Evolutionary conservation across 2,113 vertebrate genomes (phyloP), one percentile per base, ranked within the genome.

Genomic region (Actinemys pallida): DNA sequence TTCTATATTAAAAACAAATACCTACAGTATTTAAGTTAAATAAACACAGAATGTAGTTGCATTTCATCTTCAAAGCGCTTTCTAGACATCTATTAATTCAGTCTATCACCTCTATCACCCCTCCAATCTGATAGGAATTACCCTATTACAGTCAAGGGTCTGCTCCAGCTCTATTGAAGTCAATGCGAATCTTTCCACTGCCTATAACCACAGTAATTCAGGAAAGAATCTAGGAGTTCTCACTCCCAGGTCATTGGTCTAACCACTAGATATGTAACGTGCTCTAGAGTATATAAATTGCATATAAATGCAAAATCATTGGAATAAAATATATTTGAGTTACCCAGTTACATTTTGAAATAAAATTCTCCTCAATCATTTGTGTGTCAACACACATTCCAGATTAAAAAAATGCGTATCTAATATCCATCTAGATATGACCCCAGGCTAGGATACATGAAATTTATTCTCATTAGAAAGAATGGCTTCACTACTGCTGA

Each of bases 91-190:
- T 59, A 82, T 75, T 47, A 17, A 24, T 76, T 5, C 1, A 56
- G 0, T 0, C 1, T 20, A n/a, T 5, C 0, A 0, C 2, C 2
- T 0, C 1, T 20, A n/a, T 5, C 0, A 0, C 2, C 1, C 1
- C 2, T 31, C 11, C 52, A 4, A 53, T 11, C 2, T 1, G 8
- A 57, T 78, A 50, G 88, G 52, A 0, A 5, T 1, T 24, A 7
- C 14, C 57, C 42, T 47, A 29, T 69, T n/a, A 3, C 19, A 5
- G 42, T 52, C 82, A 0, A 78, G 19, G 5, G 17, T 52, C 11
- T 29, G 29, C 13, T 24, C 10, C 52, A 45, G 49, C 50, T 31
- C 35, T n/a, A 7, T 2, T 24, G 50, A 50, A 76, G 39, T 25
- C 65, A 19, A 5, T 22, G 6, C 31, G 65, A 69, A 20, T 65